Conservation (phyloP, 2,888 invertebrate genomes). For the Stramonita haemastoma region DNA sequence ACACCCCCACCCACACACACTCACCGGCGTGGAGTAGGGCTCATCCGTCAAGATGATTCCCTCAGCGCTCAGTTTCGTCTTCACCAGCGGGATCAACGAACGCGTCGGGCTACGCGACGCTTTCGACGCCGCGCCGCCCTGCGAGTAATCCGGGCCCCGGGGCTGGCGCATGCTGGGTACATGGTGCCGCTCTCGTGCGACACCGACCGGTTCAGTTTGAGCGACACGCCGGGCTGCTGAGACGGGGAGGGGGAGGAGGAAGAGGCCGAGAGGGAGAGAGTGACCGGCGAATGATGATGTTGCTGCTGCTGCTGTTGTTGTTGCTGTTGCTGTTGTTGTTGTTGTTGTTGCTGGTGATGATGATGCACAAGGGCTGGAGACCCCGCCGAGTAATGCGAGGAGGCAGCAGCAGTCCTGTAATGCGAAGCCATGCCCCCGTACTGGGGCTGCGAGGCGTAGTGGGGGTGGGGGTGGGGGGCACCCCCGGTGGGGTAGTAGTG, state of each 20-base stretch:
- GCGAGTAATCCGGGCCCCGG: conserved; percentile 47
- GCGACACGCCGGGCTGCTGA: neutral
- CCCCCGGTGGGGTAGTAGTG: conserved; percentile 29
- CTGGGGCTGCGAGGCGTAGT: no score
- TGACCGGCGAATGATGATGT: conserved; percentile 22
- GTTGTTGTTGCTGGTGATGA: no score
- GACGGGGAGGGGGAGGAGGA: conserved; percentile 21
- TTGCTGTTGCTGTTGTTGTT: no score
- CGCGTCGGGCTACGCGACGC: conserved; percentile 55
- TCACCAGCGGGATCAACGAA: conserved; percentile 70
- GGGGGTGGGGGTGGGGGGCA: neutral
- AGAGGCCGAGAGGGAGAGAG: neutral
- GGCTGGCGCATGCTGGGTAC: conserved; percentile 41
- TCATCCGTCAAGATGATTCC: conserved; percentile 73
- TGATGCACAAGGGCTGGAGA: no score
- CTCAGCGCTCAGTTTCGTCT: conserved; percentile 74
- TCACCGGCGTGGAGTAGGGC: conserved; percentile 74
- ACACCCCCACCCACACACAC: conserved; percentile 29
- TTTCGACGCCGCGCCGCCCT: conserved; percentile 47
- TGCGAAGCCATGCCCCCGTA: no score
- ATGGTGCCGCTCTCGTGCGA: conserved; percentile 26
- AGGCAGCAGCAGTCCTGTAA: no score
- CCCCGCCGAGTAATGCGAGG: no score
- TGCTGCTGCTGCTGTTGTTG: no score
- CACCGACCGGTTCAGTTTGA: conserved; percentile 36